phyloP scores from a whole-genome alignment of 92 coral and sea anemone genomes.

The Micromussa lordhowensis region DNA sequence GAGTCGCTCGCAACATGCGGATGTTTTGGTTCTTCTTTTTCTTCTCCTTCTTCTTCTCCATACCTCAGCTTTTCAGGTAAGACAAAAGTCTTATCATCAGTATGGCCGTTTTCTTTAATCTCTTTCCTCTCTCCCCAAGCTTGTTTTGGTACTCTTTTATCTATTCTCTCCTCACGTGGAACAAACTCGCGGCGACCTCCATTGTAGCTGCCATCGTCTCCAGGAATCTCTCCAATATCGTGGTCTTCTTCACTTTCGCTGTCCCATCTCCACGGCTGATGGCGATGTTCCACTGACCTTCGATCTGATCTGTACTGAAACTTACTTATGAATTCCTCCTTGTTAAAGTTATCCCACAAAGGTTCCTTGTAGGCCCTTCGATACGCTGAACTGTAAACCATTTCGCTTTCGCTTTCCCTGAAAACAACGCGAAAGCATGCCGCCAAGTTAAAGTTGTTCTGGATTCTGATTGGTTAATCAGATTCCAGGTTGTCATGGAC shows the following conservation, averaged over 20 bases:
- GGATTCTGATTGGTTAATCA: conserved; percentile 56
- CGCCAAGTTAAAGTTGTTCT: background rate
- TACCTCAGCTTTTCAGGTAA: conserved; percentile 12
- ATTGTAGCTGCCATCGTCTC: conserved; percentile 43
- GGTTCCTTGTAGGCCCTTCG: conserved; percentile 78
- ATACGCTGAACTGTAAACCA: conserved; percentile 89
- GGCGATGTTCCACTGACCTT: conserved; percentile 93
- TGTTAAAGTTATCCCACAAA: conserved; percentile 88
- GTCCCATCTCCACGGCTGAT: conserved; percentile 95
- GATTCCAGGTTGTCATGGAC: conserved; percentile 75
- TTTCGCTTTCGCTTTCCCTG: conserved; percentile 29
- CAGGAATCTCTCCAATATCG: conserved; percentile 73
- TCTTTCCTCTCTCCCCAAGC: conserved; percentile 64
- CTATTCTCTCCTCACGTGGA: conserved; percentile 22
- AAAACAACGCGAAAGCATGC: background rate
- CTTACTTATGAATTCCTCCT: conserved; percentile 81
- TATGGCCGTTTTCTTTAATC: conserved; percentile 10
- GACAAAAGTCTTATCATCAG: conserved; percentile 6
- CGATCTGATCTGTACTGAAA: conserved; percentile 89
- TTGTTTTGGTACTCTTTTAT: conserved; percentile 41
- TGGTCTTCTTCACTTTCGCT: conserved; percentile 82
- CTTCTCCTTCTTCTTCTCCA: conserved; percentile 7
- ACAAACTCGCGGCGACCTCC: conserved; percentile 31
- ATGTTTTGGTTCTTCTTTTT: conserved; percentile 17
- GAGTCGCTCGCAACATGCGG: background rate